Evolutionary conservation across 2,888 invertebrate species (phyloP), one percentile per base, ranked within the genome.

Genomic region (Drosophila vallismaia): DNA sequence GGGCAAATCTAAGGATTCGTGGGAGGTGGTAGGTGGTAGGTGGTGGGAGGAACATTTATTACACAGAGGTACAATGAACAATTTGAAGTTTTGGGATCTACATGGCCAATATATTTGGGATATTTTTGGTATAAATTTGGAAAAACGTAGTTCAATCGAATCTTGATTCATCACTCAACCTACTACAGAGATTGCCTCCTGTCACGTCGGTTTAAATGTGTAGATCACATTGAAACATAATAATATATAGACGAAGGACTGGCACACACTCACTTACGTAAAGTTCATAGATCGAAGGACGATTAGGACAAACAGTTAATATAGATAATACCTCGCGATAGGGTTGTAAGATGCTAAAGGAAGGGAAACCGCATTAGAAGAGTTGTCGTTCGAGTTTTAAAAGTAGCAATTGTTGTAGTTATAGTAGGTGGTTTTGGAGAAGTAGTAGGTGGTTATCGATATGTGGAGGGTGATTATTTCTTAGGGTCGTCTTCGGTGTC

Each of bases 401-500:
- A 53, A 48, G 48, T 40, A 36, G 38, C 26, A 55, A 45, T 56
- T 55, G 50, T 42, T 28, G 60, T 40, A 38, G 50, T 58, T 60
- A 71, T 57, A 58, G 78, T 44, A 58, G 62, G 54, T 53, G 52
- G 40, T 40, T 12, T 68, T 45, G 81, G 57, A 70, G 70, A 56
- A 55, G 31, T 58, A 9, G 19, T 19, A 19, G 19, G 19, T 19
- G 54, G 63, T 64, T 44, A n/a, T n/a, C n/a, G n/a, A n/a, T n/a
- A 46, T 64, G 63, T 38, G 26, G 45, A 38, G 12, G 45, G 36
- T 49, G 62, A 33, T 74, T 77, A 83, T 82, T 87, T 87, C 69
- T 72, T 86, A 68, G 86, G 59, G 55, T 57, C 88, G 73, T 86
- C 88, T 31, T 89, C 88, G 70, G 82, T 79, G 56, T 89, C 91